A percentile compares a stretch with the other conserved stretches of the same genome.
Conservation (phyloP, 2,888 invertebrate genomes). For the Branchellion lobata region DNA sequence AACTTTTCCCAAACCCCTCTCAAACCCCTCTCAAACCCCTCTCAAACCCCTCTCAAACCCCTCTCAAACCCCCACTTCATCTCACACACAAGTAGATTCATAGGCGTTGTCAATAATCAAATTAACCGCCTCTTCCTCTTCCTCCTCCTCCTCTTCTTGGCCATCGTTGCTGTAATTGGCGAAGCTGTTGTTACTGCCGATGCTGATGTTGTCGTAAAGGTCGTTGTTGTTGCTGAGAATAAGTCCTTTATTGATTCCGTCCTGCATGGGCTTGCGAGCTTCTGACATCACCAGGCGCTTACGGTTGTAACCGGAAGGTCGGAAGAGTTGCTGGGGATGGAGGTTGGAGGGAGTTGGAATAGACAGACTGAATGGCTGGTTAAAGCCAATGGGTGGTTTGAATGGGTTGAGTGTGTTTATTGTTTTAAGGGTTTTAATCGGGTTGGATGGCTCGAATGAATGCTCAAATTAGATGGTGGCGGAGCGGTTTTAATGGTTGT, state of each 20-base stretch:
- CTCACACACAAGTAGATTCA: constrained; percentile 16
- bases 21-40: no score
- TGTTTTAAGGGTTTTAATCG: no score
- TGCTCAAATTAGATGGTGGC: no score
- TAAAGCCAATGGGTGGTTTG: no score
- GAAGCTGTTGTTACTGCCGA: background rate
- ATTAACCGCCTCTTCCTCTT: background rate
- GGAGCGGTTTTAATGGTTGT: no score
- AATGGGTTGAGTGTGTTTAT: no score
- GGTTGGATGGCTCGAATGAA: no score
- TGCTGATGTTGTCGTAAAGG: background rate
- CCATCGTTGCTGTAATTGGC: background rate
- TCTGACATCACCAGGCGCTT: background rate
- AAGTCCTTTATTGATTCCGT: background rate
- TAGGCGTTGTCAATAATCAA: background rate
- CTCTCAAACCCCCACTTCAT: background rate
- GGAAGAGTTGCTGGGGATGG: constrained; percentile 13
- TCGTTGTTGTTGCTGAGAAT: background rate
- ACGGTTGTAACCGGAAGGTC: constrained; percentile 5
- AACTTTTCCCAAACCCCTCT: no score
- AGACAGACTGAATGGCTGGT: no score
- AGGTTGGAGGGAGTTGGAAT: no score
- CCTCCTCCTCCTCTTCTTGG: no score
- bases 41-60: no score
- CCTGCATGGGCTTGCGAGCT: background rate